Conservation (phyloP, 2,888 invertebrate species). For the Aphelenchoides bicaudatus region DNA sequence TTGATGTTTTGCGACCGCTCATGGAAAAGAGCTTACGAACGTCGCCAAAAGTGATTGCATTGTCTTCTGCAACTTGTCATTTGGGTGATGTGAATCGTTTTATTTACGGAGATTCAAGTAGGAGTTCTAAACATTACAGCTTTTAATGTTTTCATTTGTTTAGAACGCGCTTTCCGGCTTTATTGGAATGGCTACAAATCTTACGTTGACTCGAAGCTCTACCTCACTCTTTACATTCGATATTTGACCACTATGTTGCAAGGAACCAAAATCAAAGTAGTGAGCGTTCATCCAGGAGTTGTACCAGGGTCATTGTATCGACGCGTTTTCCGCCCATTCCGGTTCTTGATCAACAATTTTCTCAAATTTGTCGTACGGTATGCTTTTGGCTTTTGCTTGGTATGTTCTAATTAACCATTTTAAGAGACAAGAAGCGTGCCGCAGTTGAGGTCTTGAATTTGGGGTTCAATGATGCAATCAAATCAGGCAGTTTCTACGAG, state of each 20-base stretch:
- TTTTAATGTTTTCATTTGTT: not conserved
- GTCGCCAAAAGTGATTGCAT: constrained; percentile 25
- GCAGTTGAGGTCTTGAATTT: constrained; percentile 24
- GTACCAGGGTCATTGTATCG: constrained; percentile 29
- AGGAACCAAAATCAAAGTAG: constrained; percentile 18
- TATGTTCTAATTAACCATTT: not conserved
- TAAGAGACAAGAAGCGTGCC: constrained; percentile 23
- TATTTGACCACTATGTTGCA: not conserved
- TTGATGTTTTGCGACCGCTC: constrained; percentile 20
- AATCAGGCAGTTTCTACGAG: constrained; percentile 25
- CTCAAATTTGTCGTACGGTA: constrained; percentile 27
- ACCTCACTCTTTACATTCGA: constrained; percentile 19
- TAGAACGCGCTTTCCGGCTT: constrained; percentile 14
- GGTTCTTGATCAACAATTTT: constrained; percentile 23
- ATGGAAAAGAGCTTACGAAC: constrained; percentile 23
- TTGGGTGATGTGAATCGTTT: constrained; percentile 23
- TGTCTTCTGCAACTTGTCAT: constrained; percentile 30
- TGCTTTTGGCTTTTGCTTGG: not conserved
- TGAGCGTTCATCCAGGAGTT: constrained; percentile 32
- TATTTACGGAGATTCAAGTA: constrained; percentile 7
- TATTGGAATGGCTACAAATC: constrained; percentile 33
- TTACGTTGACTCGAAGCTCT: constrained; percentile 29
- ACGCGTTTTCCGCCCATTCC: constrained; percentile 28
- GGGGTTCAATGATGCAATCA: constrained; percentile 19
- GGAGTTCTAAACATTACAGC: not conserved